Conservation (phyloP, 2,888 invertebrate species). For the Drosophila villosipedis region DNA sequence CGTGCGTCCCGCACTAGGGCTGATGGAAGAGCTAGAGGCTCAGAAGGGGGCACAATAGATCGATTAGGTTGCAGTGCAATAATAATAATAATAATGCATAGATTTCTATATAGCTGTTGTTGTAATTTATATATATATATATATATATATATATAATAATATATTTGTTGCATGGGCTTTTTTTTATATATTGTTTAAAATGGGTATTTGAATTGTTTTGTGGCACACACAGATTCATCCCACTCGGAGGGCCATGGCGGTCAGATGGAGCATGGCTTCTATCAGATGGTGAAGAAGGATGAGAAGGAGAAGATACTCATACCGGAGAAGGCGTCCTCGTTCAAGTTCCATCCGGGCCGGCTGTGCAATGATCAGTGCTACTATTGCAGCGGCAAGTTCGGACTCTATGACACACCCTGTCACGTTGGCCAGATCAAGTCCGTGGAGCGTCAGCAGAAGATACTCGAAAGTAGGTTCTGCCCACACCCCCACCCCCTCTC, state of each 20-base stretch:
- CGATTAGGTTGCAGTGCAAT: no score
- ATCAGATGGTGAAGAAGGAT: conserved; percentile 82
- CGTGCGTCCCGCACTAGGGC: no score
- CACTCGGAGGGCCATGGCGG: conserved; percentile 78
- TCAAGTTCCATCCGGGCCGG: conserved; percentile 93
- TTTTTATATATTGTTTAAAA: neutral
- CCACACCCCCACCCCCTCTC: neutral
- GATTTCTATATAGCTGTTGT: neutral
- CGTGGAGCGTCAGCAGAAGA: conserved; percentile 92
- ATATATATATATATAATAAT: no score
- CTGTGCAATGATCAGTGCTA: conserved; percentile 94
- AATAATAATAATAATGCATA: no score
- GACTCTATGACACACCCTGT: conserved; percentile 93
- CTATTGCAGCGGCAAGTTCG: conserved; percentile 95
- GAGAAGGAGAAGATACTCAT: conserved; percentile 88
- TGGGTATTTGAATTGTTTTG: neutral
- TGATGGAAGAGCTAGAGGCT: no score
- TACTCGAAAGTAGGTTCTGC: conserved; percentile 89
- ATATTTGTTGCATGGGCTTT: neutral
- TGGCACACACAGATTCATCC: conserved; percentile 74
- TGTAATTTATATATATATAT: neutral
- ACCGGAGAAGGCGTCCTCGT: conserved; percentile 94
- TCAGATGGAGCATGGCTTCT: conserved; percentile 62
- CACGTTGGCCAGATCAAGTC: conserved; percentile 95
- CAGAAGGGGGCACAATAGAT: no score